Evolutionary conservation across 2,113 vertebrate genomes (phyloP).

Genomic region (Sitta europaea): DNA sequence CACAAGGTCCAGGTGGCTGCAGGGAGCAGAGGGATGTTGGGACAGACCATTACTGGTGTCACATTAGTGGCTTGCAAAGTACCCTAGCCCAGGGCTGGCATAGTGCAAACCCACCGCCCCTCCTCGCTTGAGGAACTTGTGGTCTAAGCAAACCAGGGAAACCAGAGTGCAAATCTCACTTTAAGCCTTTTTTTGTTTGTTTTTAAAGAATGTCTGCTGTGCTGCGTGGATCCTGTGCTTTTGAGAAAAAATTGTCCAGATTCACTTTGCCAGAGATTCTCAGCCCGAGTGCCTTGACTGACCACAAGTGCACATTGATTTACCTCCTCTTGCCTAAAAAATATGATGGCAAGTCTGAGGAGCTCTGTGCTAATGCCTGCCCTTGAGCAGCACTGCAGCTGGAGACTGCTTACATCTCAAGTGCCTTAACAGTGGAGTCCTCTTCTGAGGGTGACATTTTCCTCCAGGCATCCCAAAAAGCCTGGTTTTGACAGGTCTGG

Average conservation of each 20-base stretch:
- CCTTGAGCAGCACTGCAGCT: neutral
- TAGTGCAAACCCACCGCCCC: accelerated
- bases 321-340: neutral
- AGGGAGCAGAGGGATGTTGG: neutral
- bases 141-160: neutral
- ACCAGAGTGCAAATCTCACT: neutral
- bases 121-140: neutral
- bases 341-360: neutral
- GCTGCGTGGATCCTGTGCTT: neutral
- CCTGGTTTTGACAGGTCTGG: conserved; percentile 16
- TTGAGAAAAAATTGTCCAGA: neutral
- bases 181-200: neutral
- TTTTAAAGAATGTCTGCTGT: neutral
- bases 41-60: neutral
- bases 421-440: conserved; percentile 10
- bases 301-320: neutral
- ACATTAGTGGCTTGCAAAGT: accelerated
- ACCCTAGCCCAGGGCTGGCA: neutral
- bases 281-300: neutral
- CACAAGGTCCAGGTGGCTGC: neutral
- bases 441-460: conserved; percentile 48
- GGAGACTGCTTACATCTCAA: neutral
- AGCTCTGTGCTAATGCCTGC: neutral
- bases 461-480: conserved; percentile 31
- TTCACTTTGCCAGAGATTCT: neutral